Conservation (phyloP, 2,113 vertebrate species). For the Corythoichthys intestinalis region DNA sequence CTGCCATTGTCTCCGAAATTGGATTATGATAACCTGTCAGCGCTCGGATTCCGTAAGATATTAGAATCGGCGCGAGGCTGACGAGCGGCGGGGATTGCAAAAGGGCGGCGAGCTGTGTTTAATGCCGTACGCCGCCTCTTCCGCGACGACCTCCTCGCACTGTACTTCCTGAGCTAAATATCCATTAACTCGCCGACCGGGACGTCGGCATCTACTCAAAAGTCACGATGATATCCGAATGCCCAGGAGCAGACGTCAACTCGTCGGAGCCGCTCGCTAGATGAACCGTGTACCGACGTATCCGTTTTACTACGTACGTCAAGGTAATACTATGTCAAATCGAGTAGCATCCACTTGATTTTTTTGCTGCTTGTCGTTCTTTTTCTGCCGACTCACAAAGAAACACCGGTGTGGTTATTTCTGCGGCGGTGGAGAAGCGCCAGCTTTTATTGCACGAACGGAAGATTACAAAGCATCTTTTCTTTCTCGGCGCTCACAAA, state of each 20-base stretch:
- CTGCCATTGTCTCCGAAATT: conserved; percentile 77
- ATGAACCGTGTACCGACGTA: too few relatives aligned
- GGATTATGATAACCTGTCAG: conserved; percentile 81
- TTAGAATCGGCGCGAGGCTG: conserved; percentile 52
- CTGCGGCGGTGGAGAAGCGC: not conserved
- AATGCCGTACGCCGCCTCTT: conserved; percentile 56
- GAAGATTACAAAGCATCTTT: conserved; percentile 61
- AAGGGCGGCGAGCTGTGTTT: conserved; percentile 41
- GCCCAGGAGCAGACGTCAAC: too few relatives aligned
- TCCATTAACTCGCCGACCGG: conserved; percentile 53
- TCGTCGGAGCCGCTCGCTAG: too few relatives aligned
- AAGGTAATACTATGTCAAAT: too few relatives aligned
- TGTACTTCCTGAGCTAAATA: conserved; percentile 60
- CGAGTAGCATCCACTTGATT: too few relatives aligned
- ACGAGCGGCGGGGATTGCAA: conserved; percentile 41
- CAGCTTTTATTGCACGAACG: conserved; percentile 16
- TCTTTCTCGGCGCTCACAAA: conserved; percentile 58
- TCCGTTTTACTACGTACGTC: too few relatives aligned
- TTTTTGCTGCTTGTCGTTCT: too few relatives aligned
- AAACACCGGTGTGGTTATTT: too few relatives aligned
- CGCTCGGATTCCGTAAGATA: conserved; percentile 76
- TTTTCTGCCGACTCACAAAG: not conserved
- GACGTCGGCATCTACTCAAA: conserved; percentile 2
- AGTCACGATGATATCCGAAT: too few relatives aligned
- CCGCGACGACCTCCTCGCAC: conserved; percentile 35